phyloP scores from a whole-genome alignment of 2,888 invertebrate genomes.

The Lochmaea capreae region DNA sequence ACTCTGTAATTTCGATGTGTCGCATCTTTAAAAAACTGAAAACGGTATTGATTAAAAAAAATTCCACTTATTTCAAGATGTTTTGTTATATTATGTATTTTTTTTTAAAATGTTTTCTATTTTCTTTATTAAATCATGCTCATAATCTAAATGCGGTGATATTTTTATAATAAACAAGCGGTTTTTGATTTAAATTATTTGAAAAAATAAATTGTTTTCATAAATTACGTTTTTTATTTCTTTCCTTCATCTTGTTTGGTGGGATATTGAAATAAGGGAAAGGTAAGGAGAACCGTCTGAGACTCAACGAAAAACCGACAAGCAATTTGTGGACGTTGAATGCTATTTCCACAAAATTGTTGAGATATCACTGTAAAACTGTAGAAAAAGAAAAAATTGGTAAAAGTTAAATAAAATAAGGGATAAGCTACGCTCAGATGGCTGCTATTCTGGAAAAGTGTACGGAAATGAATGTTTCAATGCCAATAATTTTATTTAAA shows the following conservation, averaged over 20 bases:
- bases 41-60: neutral
- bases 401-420: no score
- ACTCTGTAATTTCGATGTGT: neutral
- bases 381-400: no score
- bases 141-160: slow-evolving; percentile 21
- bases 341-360: no score
- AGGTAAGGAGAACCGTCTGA: no score
- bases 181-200: slow-evolving; percentile 14
- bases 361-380: no score
- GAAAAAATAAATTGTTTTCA: slow-evolving; percentile 8
- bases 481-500: no score
- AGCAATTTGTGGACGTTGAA: no score
- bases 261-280: no score
- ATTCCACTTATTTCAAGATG: neutral
- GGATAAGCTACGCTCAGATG: no score
- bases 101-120: slow-evolving; percentile 15
- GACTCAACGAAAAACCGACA: no score
- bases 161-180: slow-evolving; percentile 26
- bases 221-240: neutral
- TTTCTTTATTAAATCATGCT: slow-evolving; percentile 16
- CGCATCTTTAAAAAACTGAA: slow-evolving; percentile 1
- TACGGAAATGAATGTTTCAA: no score
- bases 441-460: no score
- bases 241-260: neutral
- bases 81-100: slow-evolving; percentile 18